A percentile compares a stretch with the other conserved stretches of the same genome.
These are phyloP conservation scores for Oreocharis arfaki DNA, from an alignment of 2,113 vertebrate species.

Conservation along the genomic window DNA sequence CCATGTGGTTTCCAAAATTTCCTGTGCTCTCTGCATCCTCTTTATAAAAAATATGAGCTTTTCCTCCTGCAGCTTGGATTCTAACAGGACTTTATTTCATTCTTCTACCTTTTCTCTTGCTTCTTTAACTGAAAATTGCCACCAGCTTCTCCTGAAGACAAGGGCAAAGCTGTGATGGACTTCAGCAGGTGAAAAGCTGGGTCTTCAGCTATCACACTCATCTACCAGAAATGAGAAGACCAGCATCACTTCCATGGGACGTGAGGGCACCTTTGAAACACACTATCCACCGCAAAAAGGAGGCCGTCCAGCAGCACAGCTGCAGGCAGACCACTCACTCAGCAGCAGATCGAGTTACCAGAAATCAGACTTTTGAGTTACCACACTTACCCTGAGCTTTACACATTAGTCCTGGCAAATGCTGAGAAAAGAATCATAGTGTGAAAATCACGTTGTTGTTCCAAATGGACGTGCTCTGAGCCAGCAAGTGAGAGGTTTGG, in stretches of 20 bases:
- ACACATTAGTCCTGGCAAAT: neutral
- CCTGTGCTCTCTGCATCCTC: neutral
- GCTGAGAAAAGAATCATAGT: neutral
- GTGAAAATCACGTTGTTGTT: neutral
- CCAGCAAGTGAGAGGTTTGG: neutral
- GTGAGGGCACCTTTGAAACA: neutral
- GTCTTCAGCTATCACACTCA: neutral
- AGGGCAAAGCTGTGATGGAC: neutral
- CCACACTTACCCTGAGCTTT: neutral
- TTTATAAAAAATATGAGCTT: neutral
- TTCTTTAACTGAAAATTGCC: neutral
- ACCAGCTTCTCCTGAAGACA: neutral
- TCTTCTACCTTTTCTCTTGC: neutral
- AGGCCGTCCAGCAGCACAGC: neutral
- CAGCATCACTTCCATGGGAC: neutral
- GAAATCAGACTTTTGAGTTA: neutral
- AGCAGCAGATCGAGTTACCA: neutral
- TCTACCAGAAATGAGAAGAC: neutral
- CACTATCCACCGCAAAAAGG: neutral
- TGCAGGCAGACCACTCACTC: neutral
- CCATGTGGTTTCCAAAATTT: neutral
- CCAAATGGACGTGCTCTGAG: fast-evolving
- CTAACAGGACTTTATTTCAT: neutral
- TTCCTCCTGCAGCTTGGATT: neutral
- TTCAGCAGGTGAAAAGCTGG: conserved; percentile 5